Conservation (phyloP, 2,113 vertebrate genomes). For the Nesoenas mayeri region DNA sequence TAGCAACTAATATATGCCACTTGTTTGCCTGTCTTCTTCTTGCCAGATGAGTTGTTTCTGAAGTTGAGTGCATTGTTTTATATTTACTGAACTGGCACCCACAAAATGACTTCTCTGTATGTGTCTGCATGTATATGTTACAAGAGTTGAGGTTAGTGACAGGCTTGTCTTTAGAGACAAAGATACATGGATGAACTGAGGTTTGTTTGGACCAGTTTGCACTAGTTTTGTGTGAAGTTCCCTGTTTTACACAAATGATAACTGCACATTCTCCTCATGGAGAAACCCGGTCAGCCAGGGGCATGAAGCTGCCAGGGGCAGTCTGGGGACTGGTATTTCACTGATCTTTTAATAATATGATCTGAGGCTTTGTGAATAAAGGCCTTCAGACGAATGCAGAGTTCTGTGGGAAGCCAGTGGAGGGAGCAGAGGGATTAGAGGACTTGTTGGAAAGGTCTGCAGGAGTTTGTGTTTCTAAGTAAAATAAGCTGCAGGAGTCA, state of each 20-base stretch:
- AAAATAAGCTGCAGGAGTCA: neutral
- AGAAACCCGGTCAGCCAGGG: neutral
- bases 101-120: neutral
- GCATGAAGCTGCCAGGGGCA: slow-evolving; percentile 15
- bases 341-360: slow-evolving; percentile 58
- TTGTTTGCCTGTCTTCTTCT: neutral
- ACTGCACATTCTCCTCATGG: neutral
- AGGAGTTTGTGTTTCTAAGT: slow-evolving; percentile 5
- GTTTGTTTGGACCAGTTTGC: neutral
- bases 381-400: slow-evolving; percentile 9
- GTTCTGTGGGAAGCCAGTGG: slow-evolving; percentile 49
- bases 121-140: fast-evolving
- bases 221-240: neutral
- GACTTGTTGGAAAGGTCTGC: slow-evolving; percentile 34
- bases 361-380: slow-evolving; percentile 39
- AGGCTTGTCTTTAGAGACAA: neutral
- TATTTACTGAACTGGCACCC: neutral
- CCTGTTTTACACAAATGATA: neutral
- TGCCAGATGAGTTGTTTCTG: neutral
- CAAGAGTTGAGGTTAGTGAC: neutral
- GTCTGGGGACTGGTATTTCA: slow-evolving; percentile 3
- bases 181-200: neutral
- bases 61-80: neutral
- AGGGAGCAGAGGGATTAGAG: slow-evolving; percentile 56
- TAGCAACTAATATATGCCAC: neutral